phyloP scores from a whole-genome alignment of 92 coral and sea anemone genomes.

The Siderastrea radians region DNA sequence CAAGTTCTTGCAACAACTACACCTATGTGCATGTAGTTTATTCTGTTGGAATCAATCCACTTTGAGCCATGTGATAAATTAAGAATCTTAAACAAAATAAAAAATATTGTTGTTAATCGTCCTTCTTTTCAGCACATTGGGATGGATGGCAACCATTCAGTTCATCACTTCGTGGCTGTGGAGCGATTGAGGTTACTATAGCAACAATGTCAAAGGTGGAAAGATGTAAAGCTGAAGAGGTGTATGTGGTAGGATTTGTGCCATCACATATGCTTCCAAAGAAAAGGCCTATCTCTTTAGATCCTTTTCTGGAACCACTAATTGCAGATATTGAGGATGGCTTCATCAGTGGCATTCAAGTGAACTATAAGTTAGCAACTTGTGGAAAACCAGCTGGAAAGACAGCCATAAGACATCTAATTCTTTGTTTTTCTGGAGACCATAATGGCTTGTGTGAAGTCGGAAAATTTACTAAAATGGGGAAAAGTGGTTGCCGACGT shows the following conservation, averaged over 20 bases:
- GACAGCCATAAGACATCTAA: conserved; percentile 65
- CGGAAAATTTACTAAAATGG: conserved; percentile 64
- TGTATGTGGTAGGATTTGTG: conserved; percentile 83
- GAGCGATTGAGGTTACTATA: conserved; percentile 59
- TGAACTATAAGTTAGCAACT: conserved; percentile 56
- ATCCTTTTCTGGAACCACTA: conserved; percentile 81
- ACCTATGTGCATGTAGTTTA: no score
- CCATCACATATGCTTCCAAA: conserved; percentile 67
- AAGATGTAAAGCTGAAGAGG: conserved; percentile 66
- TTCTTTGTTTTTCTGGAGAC: conserved; percentile 80
- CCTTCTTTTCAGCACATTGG: conserved; percentile 55
- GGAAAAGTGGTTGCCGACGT: conserved; percentile 70
- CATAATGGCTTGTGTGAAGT: conserved; percentile 77
- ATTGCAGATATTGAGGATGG: conserved; percentile 74
- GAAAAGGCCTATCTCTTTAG: conserved; percentile 62
- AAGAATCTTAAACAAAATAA: no score
- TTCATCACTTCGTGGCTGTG: conserved; percentile 40
- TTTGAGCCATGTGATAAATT: no score
- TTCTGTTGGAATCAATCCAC: no score
- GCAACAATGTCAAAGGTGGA: conserved; percentile 66
- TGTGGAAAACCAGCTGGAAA: conserved; percentile 61
- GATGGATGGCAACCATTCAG: conserved; percentile 70
- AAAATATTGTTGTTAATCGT: no score
- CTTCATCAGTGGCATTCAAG: conserved; percentile 71
- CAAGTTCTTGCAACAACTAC: no score